These are phyloP conservation scores for Oryzias javanicus DNA, from an alignment of 2,113 vertebrate genomes.

Conservation along the genomic window DNA sequence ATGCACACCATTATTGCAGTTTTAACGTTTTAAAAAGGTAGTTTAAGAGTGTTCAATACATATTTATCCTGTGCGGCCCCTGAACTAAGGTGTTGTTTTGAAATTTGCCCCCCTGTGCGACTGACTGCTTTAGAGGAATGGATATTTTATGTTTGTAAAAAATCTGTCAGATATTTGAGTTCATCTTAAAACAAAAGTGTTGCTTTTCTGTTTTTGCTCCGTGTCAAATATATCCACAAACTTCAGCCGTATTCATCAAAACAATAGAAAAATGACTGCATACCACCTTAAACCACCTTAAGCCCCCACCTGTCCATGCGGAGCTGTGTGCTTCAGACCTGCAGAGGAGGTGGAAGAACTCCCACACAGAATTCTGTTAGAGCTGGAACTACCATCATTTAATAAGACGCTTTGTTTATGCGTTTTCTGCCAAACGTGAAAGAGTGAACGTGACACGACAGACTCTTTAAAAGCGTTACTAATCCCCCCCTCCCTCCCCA, in stretches of 20 bases:
- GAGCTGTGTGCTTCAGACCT: constrained; percentile 33
- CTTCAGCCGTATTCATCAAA: constrained; percentile 62
- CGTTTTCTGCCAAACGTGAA: constrained; percentile 33
- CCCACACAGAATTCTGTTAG: constrained; percentile 25
- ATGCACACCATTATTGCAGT: no score
- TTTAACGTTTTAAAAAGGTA: no score
- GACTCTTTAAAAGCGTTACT: constrained; percentile 53
- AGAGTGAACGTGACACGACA: constrained; percentile 37
- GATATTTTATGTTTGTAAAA: no score
- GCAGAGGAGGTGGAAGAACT: constrained; percentile 16
- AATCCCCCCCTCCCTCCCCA: constrained; percentile 16
- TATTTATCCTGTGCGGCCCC: no score
- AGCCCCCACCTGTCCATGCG: constrained; percentile 31
- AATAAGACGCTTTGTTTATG: constrained; percentile 28
- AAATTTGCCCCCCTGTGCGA: no score
- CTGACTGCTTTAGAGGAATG: no score
- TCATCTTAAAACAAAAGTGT: no score
- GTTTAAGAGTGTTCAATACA: no score
- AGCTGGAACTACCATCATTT: constrained; percentile 38
- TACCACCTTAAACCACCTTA: constrained; percentile 38
- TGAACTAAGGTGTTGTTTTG: no score
- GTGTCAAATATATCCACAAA: background rate
- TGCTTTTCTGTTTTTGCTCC: no score
- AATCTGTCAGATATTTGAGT: no score
- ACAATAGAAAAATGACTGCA: constrained; percentile 27